Evolutionary conservation across 2,113 vertebrate genomes (phyloP).

Genomic region (Peromyscus californicus): DNA sequence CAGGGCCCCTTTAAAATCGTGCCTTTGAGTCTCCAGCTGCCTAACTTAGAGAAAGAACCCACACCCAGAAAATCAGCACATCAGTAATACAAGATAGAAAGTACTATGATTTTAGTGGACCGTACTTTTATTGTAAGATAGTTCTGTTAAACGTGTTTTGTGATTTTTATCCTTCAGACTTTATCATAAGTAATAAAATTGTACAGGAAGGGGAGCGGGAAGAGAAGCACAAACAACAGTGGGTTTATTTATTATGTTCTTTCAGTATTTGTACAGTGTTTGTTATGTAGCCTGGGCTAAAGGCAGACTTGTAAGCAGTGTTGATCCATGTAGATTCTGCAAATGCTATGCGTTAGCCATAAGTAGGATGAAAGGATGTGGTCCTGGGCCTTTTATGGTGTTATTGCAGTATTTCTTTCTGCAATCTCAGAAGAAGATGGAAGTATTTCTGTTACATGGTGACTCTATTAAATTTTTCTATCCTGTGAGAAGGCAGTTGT

Average conservation of each 20-base stretch:
- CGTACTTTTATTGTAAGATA: background rate
- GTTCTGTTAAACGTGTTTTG: background rate
- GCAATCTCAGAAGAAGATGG: background rate
- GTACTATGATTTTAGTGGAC: background rate
- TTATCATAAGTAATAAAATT: background rate
- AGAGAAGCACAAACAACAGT: background rate
- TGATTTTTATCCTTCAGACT: background rate
- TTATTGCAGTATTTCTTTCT: background rate
- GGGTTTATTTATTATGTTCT: background rate
- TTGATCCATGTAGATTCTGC: background rate
- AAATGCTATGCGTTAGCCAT: background rate
- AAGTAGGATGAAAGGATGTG: background rate
- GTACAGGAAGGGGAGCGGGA: background rate
- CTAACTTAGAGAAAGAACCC: background rate
- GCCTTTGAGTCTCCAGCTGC: background rate
- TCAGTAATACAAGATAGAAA: background rate
- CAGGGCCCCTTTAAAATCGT: background rate
- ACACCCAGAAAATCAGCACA: background rate
- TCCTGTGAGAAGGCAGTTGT: slow-evolving; percentile 1
- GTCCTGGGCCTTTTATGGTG: background rate
- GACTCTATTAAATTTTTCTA: slow-evolving; percentile 27
- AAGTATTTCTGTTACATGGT: slow-evolving; percentile 2
- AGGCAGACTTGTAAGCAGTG: background rate
- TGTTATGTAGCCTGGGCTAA: background rate
- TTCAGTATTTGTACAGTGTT: background rate